Evolutionary conservation across 2,113 vertebrate species (phyloP).

Genomic region (Isurus oxyrinchus): DNA sequence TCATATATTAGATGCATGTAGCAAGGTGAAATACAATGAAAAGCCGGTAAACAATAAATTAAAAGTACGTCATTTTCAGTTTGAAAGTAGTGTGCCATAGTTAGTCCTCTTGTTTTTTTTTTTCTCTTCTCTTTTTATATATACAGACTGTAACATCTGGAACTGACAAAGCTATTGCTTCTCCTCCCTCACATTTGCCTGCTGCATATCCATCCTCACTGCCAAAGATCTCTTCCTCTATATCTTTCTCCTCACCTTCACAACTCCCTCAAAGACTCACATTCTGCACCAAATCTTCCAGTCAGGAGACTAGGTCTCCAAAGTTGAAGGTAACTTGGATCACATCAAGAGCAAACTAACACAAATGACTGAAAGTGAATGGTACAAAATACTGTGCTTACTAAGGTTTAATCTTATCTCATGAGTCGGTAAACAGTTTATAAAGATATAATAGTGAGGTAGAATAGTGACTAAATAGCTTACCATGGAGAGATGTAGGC

Average conservation of each 20-base stretch:
- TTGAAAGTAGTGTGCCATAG: background rate
- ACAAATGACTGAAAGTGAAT: background rate
- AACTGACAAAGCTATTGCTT: conserved; percentile 45
- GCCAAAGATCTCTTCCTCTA: conserved; percentile 49
- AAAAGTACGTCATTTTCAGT: background rate
- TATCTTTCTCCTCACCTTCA: conserved; percentile 44
- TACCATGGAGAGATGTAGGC: background rate
- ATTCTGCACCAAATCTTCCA: conserved; percentile 61
- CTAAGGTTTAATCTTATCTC: background rate
- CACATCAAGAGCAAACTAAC: background rate
- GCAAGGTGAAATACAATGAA: background rate
- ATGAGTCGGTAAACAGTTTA: background rate
- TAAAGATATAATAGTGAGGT: background rate
- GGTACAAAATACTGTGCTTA: background rate
- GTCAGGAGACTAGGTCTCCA: conserved; percentile 64
- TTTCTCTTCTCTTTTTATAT: conserved; percentile 16
- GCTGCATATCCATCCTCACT: conserved; percentile 48
- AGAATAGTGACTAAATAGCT: background rate
- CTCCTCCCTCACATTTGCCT: conserved; percentile 45
- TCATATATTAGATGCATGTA: background rate
- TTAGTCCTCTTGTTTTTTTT: background rate
- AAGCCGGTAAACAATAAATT: too few species aligned
- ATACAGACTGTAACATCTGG: conserved; percentile 39
- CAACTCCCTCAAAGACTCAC: conserved; percentile 52
- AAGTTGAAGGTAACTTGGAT: conserved; percentile 74